Evolutionary conservation across 2,113 vertebrate genomes (phyloP), one percentile per base, ranked within the genome.

Genomic region (Gobius niger): DNA sequence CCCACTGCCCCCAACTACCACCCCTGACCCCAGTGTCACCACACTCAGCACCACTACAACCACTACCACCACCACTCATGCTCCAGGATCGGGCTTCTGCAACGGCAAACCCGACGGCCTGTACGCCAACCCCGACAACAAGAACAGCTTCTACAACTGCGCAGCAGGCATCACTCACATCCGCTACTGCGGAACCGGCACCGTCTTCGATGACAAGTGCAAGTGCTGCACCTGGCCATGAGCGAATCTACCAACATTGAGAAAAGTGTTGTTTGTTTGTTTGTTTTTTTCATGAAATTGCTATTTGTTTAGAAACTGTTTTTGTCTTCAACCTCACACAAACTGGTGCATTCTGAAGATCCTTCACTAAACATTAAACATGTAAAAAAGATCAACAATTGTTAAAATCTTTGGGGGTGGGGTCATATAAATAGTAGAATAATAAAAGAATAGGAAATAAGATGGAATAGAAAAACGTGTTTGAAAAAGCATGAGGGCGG

Each of bases 171-270:
- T 60, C 40, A 91, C 91, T 9, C 67, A 80, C 16, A 0, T 65
- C 14, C 70, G 9, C 0, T 0, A 1, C 0, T 93, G 92, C 7
- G 87, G 77, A 14, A 0, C 0, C 3, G 92, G 92, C 61, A 73
- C 91, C 0, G 14, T 92, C 57, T 94, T 75, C 16, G 4, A 81
- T 47, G 63, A 84, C 0, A 34, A 44, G 15, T 93, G 90, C 82
- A 92, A 91, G 19, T 92, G 91, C 78, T 94, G 93, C 18, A 1
- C 1, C 19, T 93, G 91, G 92, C 86, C 91, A 1, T 87, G 62
- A 88, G 56, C 9, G 3, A 34, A 12, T 40, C 5, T 15, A 34
- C 24, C 5, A 14, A 40, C 54, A 54, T 12, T 54, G 16, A 18
- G 11, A 24, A 34, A 34, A 3, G 5, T 34, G 24, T 34, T 34